Conservation (phyloP, 2,888 invertebrate species). For the Chymomyza procnemis region DNA sequence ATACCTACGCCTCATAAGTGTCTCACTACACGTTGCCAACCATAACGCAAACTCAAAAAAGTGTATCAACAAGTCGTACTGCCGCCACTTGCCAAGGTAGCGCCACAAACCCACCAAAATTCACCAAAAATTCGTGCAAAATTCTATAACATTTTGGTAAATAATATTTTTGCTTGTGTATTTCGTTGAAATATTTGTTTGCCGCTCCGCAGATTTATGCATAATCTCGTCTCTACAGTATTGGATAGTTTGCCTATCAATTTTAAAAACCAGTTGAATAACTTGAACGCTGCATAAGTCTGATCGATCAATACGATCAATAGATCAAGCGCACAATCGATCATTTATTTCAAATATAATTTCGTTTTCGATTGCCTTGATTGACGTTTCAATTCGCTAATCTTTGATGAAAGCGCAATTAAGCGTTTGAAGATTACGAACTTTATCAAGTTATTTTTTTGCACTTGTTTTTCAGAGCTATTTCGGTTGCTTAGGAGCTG, state of each 20-base stretch:
- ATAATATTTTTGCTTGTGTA: background rate
- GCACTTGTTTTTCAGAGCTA: background rate
- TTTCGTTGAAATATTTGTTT: background rate
- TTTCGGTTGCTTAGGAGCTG: too few relatives aligned
- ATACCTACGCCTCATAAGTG: too few relatives aligned
- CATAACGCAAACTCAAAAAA: too few relatives aligned
- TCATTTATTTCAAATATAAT: background rate
- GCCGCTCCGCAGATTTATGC: background rate
- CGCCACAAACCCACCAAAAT: constrained; percentile 12
- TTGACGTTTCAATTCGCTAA: constrained; percentile 29
- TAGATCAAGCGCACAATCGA: background rate
- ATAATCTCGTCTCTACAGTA: background rate
- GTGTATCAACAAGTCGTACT: too few relatives aligned
- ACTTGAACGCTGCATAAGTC: background rate
- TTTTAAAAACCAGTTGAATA: constrained; percentile 31
- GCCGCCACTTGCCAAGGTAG: background rate
- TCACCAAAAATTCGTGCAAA: constrained; percentile 49
- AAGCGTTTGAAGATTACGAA: constrained; percentile 13
- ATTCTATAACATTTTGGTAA: constrained; percentile 33
- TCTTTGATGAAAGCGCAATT: constrained; percentile 46
- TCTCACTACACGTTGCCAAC: too few relatives aligned
- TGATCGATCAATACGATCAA: background rate
- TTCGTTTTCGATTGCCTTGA: background rate
- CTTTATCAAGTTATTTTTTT: background rate
- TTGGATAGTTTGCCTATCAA: constrained; percentile 10